Percentiles rank a stretch among this genome's conserved stretches.
Evolutionary conservation across 2,113 vertebrate genomes (phyloP).

Genomic region (Phrynosoma platyrhinos): DNA sequence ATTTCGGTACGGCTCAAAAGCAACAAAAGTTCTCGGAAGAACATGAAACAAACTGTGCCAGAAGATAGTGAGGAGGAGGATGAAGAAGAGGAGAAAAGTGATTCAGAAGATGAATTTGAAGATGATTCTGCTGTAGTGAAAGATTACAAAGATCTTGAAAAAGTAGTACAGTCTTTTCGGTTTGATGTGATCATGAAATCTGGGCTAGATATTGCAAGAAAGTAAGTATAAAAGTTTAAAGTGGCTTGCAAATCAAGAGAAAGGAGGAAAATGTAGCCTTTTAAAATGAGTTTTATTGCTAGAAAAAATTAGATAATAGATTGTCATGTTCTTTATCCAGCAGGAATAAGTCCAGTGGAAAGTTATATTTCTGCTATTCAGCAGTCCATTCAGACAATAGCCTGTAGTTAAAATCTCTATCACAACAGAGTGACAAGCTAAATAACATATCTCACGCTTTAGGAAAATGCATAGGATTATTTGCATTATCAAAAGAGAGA

Average conservation of each 20-base stretch:
- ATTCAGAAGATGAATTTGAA: constrained; percentile 82
- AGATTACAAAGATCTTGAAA: constrained; percentile 93
- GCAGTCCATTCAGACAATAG: not conserved
- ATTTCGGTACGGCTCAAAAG: constrained; percentile 86
- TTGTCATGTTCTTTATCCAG: not conserved
- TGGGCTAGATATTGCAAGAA: constrained; percentile 89
- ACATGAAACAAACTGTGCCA: constrained; percentile 73
- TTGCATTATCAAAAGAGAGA: not conserved
- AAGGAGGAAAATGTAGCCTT: not conserved
- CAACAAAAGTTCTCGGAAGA: constrained; percentile 82
- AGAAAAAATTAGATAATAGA: not conserved
- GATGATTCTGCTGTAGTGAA: constrained; percentile 77
- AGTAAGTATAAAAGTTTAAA: constrained; percentile 83
- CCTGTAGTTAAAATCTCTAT: not conserved
- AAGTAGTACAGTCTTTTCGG: constrained; percentile 87
- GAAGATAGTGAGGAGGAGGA: constrained; percentile 79
- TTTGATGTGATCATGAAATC: constrained; percentile 90
- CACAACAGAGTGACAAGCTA: not conserved
- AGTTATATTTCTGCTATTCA: not conserved
- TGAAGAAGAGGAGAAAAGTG: constrained; percentile 69
- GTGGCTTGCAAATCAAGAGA: constrained; percentile 26
- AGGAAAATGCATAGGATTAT: not conserved
- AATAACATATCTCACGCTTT: not conserved
- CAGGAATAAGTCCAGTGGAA: not conserved
- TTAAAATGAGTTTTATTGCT: not conserved